Percentiles rank a stretch among this genome's conserved stretches.
Conservation (phyloP, 2,797 vertebrate species). For the Clarias platycephalus region DNA sequence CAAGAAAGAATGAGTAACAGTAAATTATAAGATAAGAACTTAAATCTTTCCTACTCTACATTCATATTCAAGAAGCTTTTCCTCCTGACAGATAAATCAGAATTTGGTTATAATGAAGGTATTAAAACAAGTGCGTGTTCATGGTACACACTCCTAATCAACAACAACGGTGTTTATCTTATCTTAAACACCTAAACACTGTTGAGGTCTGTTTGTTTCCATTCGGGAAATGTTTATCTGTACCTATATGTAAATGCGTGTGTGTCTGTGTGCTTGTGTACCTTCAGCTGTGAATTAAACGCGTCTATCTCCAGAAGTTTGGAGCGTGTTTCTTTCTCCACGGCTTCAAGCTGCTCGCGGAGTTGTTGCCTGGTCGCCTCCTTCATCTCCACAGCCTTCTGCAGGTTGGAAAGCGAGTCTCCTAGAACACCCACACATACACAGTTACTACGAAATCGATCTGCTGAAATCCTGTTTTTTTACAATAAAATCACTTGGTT, state of each 20-base stretch:
- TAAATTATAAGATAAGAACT: constrained; percentile 44
- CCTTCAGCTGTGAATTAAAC: constrained; percentile 97
- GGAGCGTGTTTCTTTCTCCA: constrained; percentile 91
- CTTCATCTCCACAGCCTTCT: constrained; percentile 91
- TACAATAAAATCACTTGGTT: not conserved
- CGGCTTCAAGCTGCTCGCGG: constrained; percentile 88
- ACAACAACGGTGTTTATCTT: too few species aligned
- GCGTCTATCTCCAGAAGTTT: constrained; percentile 96
- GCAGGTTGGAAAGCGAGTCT: constrained; percentile 90
- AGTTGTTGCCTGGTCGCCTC: constrained; percentile 87
- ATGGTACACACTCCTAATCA: not conserved
- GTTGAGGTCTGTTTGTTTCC: not conserved
- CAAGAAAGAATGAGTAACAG: constrained; percentile 47
- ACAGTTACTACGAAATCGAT: not conserved
- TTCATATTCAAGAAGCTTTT: not conserved
- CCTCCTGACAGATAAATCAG: too few species aligned
- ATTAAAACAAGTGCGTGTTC: too few species aligned
- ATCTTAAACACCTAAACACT: not conserved
- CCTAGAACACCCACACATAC: constrained; percentile 69
- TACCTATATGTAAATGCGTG: not conserved
- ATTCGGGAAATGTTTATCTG: not conserved
- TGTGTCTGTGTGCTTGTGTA: constrained; percentile 55
- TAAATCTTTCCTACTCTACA: not conserved
- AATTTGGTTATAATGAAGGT: too few species aligned
- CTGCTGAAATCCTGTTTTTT: not conserved